Conservation (phyloP, 2,113 vertebrate species). For the Rhodinocichla rosea region DNA sequence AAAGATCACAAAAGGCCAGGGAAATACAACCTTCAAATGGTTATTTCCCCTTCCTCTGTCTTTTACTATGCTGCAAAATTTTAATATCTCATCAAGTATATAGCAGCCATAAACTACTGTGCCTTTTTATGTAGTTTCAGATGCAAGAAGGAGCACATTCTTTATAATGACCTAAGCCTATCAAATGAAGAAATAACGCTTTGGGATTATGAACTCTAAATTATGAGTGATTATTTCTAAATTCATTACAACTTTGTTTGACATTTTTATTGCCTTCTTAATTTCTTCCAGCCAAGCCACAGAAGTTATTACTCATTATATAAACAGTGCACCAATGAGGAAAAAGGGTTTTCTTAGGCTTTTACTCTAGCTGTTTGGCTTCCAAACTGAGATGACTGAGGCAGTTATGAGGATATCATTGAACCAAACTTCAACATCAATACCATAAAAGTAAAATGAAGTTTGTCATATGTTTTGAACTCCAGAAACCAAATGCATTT, state of each 20-base stretch:
- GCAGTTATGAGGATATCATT: neutral
- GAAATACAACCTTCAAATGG: constrained; percentile 17
- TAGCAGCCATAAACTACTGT: constrained; percentile 54
- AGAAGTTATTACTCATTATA: constrained; percentile 43
- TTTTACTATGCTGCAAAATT: constrained; percentile 40
- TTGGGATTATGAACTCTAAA: constrained; percentile 62
- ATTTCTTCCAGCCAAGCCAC: constrained; percentile 52
- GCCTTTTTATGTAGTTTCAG: constrained; percentile 58
- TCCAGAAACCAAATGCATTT: neutral
- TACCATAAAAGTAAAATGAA: constrained; percentile 19
- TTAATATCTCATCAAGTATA: constrained; percentile 64
- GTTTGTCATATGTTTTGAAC: neutral
- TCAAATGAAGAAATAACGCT: constrained; percentile 62
- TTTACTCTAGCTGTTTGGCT: constrained; percentile 1
- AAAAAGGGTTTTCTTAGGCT: constrained; percentile 6
- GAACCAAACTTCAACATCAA: neutral
- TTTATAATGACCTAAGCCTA: constrained; percentile 63
- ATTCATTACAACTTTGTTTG: constrained; percentile 56
- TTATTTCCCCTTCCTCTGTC: neutral
- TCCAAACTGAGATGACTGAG: neutral
- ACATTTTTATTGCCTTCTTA: constrained; percentile 61
- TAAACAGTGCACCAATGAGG: constrained; percentile 19
- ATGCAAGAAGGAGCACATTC: constrained; percentile 55
- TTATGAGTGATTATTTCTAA: constrained; percentile 66
- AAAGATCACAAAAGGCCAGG: neutral